phyloP scores from a whole-genome alignment of 92 coral and sea anemone species.

The Siderastrea radians region DNA sequence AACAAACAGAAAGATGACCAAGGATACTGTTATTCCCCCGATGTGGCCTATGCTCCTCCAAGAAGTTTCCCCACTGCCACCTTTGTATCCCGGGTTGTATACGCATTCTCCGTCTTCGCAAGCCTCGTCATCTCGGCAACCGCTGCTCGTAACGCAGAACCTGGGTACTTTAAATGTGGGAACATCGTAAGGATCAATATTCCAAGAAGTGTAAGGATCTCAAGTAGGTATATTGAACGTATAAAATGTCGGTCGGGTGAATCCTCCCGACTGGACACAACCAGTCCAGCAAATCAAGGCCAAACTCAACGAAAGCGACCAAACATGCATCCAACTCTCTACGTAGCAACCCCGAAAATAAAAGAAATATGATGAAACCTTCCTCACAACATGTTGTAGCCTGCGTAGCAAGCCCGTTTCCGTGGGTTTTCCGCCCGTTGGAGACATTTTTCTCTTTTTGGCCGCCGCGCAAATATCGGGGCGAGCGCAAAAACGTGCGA shows the following conservation, averaged over 20 bases:
- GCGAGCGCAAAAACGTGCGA: too few relatives aligned
- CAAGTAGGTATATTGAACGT: not conserved
- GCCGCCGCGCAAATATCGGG: too few relatives aligned
- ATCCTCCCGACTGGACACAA: not conserved
- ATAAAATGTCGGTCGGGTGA: not conserved
- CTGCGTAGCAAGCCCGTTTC: too few relatives aligned
- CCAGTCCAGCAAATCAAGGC: constrained; percentile 16
- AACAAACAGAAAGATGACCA: not conserved
- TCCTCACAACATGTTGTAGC: not conserved
- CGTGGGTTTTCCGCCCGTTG: too few relatives aligned
- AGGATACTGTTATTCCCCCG: not conserved
- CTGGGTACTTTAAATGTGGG: not conserved
- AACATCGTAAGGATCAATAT: not conserved
- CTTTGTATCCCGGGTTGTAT: not conserved
- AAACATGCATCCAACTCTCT: constrained; percentile 1
- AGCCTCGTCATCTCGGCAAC: not conserved
- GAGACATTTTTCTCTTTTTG: too few relatives aligned
- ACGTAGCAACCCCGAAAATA: too few relatives aligned
- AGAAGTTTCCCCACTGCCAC: too few relatives aligned
- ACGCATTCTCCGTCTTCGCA: constrained; percentile 11
- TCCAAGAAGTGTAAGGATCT: too few relatives aligned
- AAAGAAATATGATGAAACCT: not conserved
- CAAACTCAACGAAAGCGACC: constrained; percentile 7
- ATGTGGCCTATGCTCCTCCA: not conserved
- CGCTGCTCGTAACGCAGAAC: not conserved